Percentiles rank a stretch among this genome's conserved stretches.
phyloP scores from a whole-genome alignment of 1,140 invertebrate species.

The Papilio dardanus region DNA sequence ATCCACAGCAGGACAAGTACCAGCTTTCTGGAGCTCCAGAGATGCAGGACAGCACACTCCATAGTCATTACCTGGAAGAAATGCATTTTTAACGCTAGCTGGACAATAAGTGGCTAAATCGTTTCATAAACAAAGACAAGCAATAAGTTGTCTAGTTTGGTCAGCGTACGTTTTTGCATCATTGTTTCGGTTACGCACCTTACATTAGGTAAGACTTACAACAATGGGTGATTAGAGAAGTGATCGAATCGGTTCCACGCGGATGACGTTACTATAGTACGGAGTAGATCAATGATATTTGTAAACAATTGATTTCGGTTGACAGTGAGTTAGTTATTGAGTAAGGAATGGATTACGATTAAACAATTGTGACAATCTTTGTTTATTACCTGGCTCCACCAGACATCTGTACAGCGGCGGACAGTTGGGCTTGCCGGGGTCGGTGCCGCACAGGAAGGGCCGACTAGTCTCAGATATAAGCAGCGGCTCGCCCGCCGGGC shows the following conservation, averaged over 20 bases:
- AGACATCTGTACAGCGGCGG: slow-evolving; percentile 91
- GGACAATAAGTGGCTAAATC: background rate
- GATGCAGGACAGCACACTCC: slow-evolving; percentile 93
- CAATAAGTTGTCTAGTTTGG: background rate
- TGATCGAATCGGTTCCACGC: slow-evolving; percentile 1
- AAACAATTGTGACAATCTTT: background rate
- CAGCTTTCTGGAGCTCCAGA: slow-evolving; percentile 88
- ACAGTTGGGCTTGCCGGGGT: slow-evolving; percentile 90
- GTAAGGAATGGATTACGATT: too few species aligned
- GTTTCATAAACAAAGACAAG: background rate
- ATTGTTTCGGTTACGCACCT: background rate
- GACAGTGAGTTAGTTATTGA: background rate
- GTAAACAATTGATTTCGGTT: background rate
- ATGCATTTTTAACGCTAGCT: background rate
- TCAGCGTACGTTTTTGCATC: background rate
- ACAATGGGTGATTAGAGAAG: slow-evolving; percentile 18
- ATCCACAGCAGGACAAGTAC: slow-evolving; percentile 85
- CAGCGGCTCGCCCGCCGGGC: slow-evolving; percentile 90
- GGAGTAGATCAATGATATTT: slow-evolving; percentile 18
- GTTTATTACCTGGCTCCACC: slow-evolving; percentile 85
- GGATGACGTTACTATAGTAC: slow-evolving; percentile 2
- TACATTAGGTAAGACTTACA: slow-evolving; percentile 10
- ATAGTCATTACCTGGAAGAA: slow-evolving; percentile 88
- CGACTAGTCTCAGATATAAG: slow-evolving; percentile 89
- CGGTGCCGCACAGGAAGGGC: slow-evolving; percentile 92